Conservation (phyloP, 2,888 invertebrate species). For the Aphrophora alni region DNA sequence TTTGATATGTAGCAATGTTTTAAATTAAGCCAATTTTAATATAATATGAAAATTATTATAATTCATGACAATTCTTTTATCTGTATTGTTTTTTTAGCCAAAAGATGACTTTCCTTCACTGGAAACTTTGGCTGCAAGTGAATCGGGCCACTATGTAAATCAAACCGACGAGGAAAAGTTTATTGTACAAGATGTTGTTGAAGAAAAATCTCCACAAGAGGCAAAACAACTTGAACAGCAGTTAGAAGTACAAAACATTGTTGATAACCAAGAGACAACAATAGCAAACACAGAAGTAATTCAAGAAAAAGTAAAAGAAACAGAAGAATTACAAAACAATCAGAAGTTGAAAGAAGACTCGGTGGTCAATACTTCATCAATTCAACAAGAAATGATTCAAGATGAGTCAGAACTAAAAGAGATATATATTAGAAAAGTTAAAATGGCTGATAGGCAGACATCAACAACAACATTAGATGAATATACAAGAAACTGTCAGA, state of each 20-base stretch:
- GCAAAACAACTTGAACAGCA: background rate
- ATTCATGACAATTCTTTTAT: no score
- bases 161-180: background rate
- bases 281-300: no score
- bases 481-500: slow-evolving; percentile 12
- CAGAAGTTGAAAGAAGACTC: background rate
- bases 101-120: background rate
- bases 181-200: background rate
- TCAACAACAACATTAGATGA: slow-evolving; percentile 51
- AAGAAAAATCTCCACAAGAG: background rate
- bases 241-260: background rate
- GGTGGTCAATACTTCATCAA: no score
- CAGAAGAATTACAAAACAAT: background rate
- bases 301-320: background rate
- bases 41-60: no score
- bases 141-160: background rate
- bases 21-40: no score
- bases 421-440: background rate
- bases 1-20: no score
- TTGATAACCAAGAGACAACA: background rate
- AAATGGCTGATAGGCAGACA: slow-evolving; percentile 48
- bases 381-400: background rate
- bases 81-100: background rate
- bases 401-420: background rate
- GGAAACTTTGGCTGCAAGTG: background rate